Percentiles rank a stretch among this genome's conserved stretches.
These are phyloP conservation scores for Drosophila triauraria DNA, from an alignment of 1,140 invertebrate genomes.

Conservation along the genomic window DNA sequence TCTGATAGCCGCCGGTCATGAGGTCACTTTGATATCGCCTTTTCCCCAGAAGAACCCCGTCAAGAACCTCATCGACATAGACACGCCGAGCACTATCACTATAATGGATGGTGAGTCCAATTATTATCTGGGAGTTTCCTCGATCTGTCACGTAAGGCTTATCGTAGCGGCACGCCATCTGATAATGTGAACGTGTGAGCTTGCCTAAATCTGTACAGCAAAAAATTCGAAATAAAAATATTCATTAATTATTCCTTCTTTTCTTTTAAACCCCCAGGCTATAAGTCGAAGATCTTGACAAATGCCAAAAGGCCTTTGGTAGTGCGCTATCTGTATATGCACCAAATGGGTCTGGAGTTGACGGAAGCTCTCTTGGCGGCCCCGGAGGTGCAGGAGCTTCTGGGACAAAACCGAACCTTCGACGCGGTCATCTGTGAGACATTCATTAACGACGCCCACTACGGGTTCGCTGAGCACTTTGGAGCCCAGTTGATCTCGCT, in stretches of 20 bases:
- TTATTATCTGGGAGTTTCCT: not conserved
- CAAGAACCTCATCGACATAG: slow-evolving; percentile 85
- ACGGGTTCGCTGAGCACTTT: slow-evolving; percentile 72
- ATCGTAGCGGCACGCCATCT: slow-evolving; percentile 18
- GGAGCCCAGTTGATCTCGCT: slow-evolving; percentile 68
- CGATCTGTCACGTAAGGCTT: slow-evolving; percentile 44
- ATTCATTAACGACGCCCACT: slow-evolving; percentile 74
- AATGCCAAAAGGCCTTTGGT: slow-evolving; percentile 14
- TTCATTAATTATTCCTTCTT: not conserved
- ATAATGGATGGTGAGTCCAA: slow-evolving; percentile 55
- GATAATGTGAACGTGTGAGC: slow-evolving; percentile 5
- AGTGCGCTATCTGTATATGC: slow-evolving; percentile 22
- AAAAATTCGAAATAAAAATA: not conserved
- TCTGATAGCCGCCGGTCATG: slow-evolving; percentile 86
- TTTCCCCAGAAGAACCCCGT: slow-evolving; percentile 85
- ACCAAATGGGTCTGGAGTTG: slow-evolving; percentile 48
- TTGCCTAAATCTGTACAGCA: not conserved
- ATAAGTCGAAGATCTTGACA: slow-evolving; percentile 31
- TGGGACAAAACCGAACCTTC: slow-evolving; percentile 62
- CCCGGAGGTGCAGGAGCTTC: slow-evolving; percentile 48
- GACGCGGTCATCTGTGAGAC: slow-evolving; percentile 75
- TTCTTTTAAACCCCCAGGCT: slow-evolving; percentile 14
- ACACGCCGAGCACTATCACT: slow-evolving; percentile 18
- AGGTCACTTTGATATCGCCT: slow-evolving; percentile 86
- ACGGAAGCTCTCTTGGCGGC: slow-evolving; percentile 50